Base-by-base conservation (phyloP, 2,797 vertebrate genomes). In the Myoxocephalus aenaeus region DNA sequence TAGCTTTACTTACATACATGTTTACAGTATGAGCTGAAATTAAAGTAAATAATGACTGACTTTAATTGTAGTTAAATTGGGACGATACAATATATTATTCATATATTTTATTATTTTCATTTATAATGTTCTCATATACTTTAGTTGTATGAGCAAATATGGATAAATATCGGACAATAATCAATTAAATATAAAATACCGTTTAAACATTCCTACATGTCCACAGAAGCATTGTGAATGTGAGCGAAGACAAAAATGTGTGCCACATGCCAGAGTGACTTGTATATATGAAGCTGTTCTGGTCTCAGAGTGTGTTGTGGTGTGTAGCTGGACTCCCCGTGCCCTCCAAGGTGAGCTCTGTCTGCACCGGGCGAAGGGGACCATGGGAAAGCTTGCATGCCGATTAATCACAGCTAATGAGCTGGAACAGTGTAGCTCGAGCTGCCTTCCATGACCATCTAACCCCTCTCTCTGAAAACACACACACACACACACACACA, bases 401-500 rank as follows among this genome's bases (percentile, higher is more conserved):
- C 93, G 90, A 94, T 96, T 96, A 96, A 96, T 96, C 94, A 96
- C 92, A 86, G 85, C 93, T 95, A 96, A 93, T 95, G 95, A 96
- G 92, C 94, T 95, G 93, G 94, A 94, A 94, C 94, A 0, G 84
- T 94, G 94, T 87, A 92, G 93, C 90, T 88, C 77, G 79, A 89
- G 84, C 91, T 90, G 93, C 92, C 90, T 89, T 93, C 89, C 90
- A 86, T 89, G 91, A 92, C 92, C 85, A 74, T 89, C 91, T 90
- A 93, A 92, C 88, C 92, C 90, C 75, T 74, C 40, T 34, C 56
- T 46, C 73, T 53, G 34, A 34, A 32, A 34, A 34, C 70, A 40
- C 79, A 72, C 65, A 54, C 57, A 59, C 29, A 53, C 29, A 65
- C 86, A 76, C 74, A 57, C 80, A 70, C 70, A 66, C 34, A 61